Conservation (phyloP, 2,797 vertebrate genomes). For the Trematomus bernacchii region DNA sequence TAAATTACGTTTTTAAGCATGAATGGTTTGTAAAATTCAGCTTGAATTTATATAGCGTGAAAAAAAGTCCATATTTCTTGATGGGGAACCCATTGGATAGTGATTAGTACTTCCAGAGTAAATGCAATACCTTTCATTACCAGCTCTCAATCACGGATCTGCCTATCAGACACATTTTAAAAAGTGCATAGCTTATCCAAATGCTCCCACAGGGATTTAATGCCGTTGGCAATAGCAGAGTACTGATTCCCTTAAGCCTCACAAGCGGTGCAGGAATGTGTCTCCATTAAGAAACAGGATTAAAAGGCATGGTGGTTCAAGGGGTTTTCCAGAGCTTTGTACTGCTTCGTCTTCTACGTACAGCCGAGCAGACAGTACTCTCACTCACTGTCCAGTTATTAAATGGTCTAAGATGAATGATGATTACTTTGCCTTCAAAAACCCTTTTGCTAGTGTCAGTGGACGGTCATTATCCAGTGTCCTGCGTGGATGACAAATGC, state of each 20-base stretch:
- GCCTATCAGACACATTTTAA: conserved; percentile 59
- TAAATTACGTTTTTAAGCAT: neutral
- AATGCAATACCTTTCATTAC: conserved; percentile 22
- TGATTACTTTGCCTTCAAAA: conserved; percentile 56
- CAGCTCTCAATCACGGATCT: conserved; percentile 44
- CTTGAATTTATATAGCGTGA: neutral
- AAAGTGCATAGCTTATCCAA: conserved; percentile 69
- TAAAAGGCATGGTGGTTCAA: conserved; percentile 75
- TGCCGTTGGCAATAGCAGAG: conserved; percentile 67
- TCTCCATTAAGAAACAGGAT: conserved; percentile 81
- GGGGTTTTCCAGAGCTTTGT: conserved; percentile 61
- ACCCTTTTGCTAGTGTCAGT: conserved; percentile 40
- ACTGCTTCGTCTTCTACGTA: conserved; percentile 32
- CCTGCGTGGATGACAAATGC: conserved; percentile 23
- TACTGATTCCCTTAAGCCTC: conserved; percentile 75
- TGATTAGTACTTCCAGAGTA: neutral
- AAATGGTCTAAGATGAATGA: conserved; percentile 59
- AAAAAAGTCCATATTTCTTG: neutral
- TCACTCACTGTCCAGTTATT: conserved; percentile 65
- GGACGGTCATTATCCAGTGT: conserved; percentile 40
- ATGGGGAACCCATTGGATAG: conserved; percentile 8
- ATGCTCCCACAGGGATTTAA: conserved; percentile 71
- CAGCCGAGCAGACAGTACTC: conserved; percentile 36
- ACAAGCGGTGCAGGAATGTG: conserved; percentile 73
- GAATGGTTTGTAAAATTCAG: neutral